Conservation (phyloP, 2,888 invertebrate species). For the Drosophila basisetae region DNA sequence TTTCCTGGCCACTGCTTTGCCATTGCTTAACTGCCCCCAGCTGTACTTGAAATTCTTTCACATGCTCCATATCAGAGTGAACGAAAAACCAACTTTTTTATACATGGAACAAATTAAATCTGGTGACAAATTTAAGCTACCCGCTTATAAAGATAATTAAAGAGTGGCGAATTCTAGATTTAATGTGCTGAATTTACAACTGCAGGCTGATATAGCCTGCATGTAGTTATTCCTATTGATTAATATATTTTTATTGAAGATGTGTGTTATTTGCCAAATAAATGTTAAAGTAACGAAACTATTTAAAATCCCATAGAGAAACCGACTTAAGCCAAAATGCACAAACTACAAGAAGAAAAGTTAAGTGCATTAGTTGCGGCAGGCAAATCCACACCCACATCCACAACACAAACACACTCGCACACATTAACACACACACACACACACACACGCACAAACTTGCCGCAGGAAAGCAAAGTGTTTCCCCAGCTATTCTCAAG, state of each 20-base stretch:
- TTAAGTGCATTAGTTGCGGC: conserved; percentile 47
- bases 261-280: not conserved
- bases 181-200: not conserved
- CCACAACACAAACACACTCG: not conserved
- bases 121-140: not conserved
- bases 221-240: not conserved
- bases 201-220: not conserved
- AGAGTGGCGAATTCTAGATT: not conserved
- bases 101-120: not conserved
- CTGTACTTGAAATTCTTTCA: not conserved
- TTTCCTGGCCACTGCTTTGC: not conserved
- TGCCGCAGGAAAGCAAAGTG: conserved; percentile 4
- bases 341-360: conserved; percentile 11
- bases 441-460: not conserved
- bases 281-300: not conserved
- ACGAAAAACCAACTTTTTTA: not conserved
- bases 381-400: not conserved
- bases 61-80: not conserved
- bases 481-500: conserved; percentile 15
- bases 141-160: not conserved
- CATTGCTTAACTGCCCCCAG: not conserved
- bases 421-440: not conserved
- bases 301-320: not conserved
- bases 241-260: not conserved
- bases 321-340: conserved; percentile 21